These are phyloP conservation scores for Fukomys damarensis DNA, from an alignment of 2,113 vertebrate species.

Conservation along the genomic window DNA sequence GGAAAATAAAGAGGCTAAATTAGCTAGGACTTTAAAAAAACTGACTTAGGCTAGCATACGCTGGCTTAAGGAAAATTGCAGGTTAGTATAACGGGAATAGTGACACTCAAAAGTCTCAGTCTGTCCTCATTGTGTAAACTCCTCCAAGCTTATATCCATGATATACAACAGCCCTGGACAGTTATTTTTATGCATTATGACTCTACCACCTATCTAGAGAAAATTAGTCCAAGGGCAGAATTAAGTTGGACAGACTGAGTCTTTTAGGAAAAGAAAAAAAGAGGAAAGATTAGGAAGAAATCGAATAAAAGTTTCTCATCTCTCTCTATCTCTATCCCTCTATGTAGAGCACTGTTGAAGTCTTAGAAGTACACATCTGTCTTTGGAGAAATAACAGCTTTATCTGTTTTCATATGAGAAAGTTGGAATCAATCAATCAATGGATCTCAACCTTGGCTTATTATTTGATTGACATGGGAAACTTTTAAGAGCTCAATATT, in stretches of 20 bases:
- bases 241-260: background rate
- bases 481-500: conserved; percentile 49
- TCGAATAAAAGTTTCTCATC: background rate
- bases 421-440: background rate
- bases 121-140: too few relatives aligned
- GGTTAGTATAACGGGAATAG: background rate
- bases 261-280: background rate
- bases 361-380: background rate
- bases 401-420: conserved; percentile 46
- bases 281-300: background rate
- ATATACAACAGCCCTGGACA: too few relatives aligned
- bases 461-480: conserved; percentile 21
- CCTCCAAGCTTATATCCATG: too few relatives aligned
- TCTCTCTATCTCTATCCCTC: too few relatives aligned
- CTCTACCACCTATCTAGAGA: too few relatives aligned
- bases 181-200: too few relatives aligned
- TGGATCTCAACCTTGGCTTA: conserved; percentile 42
- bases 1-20: conserved; percentile 28
- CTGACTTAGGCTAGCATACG: conserved; percentile 34
- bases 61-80: background rate
- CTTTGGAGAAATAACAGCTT: background rate
- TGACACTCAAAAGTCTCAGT: background rate
- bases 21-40: conserved; percentile 15
- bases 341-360: background rate
- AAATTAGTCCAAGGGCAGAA: too few relatives aligned